Evolutionary conservation across 2,888 invertebrate species (phyloP).

Genomic region (Ichneumoninae sp.): DNA sequence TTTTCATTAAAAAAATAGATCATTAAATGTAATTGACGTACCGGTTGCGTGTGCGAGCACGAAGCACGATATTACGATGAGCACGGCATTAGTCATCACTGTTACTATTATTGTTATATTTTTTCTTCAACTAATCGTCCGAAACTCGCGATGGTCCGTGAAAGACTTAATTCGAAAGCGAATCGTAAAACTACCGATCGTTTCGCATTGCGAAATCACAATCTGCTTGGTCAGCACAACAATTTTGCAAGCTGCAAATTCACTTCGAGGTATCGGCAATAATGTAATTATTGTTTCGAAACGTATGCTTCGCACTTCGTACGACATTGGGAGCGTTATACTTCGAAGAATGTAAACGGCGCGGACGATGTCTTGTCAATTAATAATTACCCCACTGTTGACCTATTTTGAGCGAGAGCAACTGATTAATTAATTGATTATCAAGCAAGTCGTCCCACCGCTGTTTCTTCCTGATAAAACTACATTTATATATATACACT

Average conservation of each 20-base stretch:
- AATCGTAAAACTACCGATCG: slow-evolving; percentile 1
- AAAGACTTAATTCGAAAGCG: not conserved
- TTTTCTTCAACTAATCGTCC: not conserved
- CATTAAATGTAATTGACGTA: slow-evolving; percentile 45
- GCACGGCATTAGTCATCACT: slow-evolving; percentile 24
- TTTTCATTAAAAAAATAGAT: not conserved
- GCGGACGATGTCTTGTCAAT: not conserved
- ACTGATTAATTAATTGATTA: slow-evolving; percentile 13
- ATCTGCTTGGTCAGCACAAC: slow-evolving; percentile 17
- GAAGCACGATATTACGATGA: slow-evolving; percentile 27
- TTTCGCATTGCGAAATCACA: slow-evolving; percentile 29
- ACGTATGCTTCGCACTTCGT: not conserved
- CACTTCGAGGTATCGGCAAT: slow-evolving; percentile 1
- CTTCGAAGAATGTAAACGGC: not conserved
- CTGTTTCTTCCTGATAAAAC: not conserved
- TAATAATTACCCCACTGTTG: slow-evolving; percentile 4
- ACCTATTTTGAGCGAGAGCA: slow-evolving; percentile 3
- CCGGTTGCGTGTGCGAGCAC: slow-evolving; percentile 44
- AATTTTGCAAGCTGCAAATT: slow-evolving; percentile 25
- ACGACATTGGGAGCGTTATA: too few species aligned
- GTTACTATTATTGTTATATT: not conserved
- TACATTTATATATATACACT: not conserved
- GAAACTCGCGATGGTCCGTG: not conserved
- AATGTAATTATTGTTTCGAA: slow-evolving; percentile 31
- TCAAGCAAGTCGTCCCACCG: not conserved